These are phyloP conservation scores for Petaurus breviceps DNA, from an alignment of 2,113 vertebrate genomes.

Conservation along the genomic window DNA sequence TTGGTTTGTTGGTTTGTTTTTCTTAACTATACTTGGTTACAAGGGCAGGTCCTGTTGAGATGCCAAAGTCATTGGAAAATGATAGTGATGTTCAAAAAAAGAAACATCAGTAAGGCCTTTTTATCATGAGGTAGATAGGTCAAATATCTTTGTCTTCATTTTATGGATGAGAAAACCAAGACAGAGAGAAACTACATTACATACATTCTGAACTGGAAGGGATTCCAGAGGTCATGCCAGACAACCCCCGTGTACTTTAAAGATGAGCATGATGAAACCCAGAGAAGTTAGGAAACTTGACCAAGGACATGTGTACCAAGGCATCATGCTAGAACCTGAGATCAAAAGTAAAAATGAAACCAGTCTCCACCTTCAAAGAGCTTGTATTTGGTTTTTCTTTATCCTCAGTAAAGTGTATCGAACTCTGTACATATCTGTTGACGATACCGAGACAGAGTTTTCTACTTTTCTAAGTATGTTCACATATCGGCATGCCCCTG, in stretches of 20 bases:
- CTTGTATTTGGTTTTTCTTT: neutral
- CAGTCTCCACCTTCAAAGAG: no score
- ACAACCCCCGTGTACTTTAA: neutral
- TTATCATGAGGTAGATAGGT: no score
- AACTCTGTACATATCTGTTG: neutral
- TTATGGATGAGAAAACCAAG: neutral
- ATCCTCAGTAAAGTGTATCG: no score
- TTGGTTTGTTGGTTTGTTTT: no score
- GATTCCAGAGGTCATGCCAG: neutral
- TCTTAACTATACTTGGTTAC: neutral
- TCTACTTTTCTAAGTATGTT: neutral
- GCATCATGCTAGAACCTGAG: neutral
- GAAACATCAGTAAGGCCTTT: neutral
- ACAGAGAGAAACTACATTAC: neutral
- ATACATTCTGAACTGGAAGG: neutral
- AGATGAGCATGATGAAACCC: neutral
- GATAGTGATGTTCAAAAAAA: neutral
- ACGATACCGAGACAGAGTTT: no score
- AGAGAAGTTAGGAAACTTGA: neutral
- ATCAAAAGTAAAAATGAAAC: no score
- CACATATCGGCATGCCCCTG: neutral
- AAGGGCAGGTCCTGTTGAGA: neutral
- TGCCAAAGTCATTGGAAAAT: neutral
- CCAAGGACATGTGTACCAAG: no score
- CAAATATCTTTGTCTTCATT: rapidly evolving